phyloP scores from a whole-genome alignment of 2,888 invertebrate species.

The Cerastis leucographa region DNA sequence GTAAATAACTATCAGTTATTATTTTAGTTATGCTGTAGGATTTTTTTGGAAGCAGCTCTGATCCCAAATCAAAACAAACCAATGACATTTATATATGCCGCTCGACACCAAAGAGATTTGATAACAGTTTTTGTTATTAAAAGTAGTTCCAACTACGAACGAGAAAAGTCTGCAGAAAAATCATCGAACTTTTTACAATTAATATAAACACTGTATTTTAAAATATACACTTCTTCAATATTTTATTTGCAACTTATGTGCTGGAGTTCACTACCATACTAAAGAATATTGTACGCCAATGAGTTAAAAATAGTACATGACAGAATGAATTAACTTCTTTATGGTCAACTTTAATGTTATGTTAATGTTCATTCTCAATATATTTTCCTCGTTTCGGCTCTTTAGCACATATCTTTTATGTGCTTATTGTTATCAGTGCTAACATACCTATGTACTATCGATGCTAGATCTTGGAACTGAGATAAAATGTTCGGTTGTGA shows the following conservation, averaged over 20 bases:
- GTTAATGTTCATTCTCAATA: constrained; percentile 76
- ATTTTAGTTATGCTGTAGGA: not conserved
- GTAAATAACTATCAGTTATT: not conserved
- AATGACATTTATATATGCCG: not conserved
- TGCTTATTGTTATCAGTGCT: constrained; percentile 44
- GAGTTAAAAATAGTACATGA: constrained; percentile 65
- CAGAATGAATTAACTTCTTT: constrained; percentile 77
- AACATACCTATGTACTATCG: constrained; percentile 27
- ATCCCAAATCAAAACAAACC: constrained; percentile 18
- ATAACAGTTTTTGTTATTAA: not conserved
- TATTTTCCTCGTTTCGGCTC: constrained; percentile 74
- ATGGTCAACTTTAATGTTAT: constrained; percentile 75
- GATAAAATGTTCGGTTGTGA: constrained; percentile 35
- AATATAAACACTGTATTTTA: not conserved
- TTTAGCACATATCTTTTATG: too few relatives aligned
- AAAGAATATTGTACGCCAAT: constrained; percentile 41
- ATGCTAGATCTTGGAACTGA: constrained; percentile 28
- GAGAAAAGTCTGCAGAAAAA: not conserved
- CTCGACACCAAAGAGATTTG: not conserved
- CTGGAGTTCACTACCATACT: constrained; percentile 38
- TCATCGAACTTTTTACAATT: not conserved
- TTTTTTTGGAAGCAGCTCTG: not conserved
- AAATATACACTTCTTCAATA: constrained; percentile 3
- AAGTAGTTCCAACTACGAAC: not conserved
- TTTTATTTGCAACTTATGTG: constrained; percentile 14